Evolutionary conservation across 2,888 invertebrate genomes (phyloP).

Genomic region (Eulithis testata): DNA sequence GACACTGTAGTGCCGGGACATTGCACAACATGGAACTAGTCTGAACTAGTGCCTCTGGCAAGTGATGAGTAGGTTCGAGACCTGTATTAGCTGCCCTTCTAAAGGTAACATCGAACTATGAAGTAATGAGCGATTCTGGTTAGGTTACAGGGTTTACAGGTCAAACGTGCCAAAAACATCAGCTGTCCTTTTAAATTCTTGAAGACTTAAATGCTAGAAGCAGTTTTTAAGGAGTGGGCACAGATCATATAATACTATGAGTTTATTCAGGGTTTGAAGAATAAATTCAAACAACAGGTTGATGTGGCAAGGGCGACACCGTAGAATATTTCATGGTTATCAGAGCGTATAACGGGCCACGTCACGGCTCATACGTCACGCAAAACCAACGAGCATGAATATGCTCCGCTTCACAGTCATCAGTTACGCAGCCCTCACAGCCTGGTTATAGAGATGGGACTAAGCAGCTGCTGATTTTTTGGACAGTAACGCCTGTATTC

Average conservation of each 20-base stretch:
- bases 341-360: conserved; percentile 21
- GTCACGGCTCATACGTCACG: conserved; percentile 25
- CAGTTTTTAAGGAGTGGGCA: too few species aligned
- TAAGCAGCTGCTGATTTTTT: neutral
- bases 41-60: neutral
- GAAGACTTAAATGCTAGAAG: too few species aligned
- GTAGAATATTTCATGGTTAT: conserved; percentile 15
- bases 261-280: neutral
- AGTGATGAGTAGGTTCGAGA: too few species aligned
- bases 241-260: too few species aligned
- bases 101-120: too few species aligned
- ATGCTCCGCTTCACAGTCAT: conserved; percentile 6
- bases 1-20: too few species aligned
- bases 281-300: conserved; percentile 21
- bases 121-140: too few species aligned
- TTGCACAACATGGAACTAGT: neutral
- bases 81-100: too few species aligned
- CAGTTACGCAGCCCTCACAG: neutral
- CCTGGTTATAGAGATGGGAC: neutral
- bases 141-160: too few species aligned
- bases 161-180: too few species aligned
- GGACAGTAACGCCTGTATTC: neutral
- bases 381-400: conserved; percentile 25
- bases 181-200: too few species aligned
- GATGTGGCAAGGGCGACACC: conserved; percentile 9